Conservation (phyloP, 2,113 vertebrate species). For the Aptenodytes patagonicus region DNA sequence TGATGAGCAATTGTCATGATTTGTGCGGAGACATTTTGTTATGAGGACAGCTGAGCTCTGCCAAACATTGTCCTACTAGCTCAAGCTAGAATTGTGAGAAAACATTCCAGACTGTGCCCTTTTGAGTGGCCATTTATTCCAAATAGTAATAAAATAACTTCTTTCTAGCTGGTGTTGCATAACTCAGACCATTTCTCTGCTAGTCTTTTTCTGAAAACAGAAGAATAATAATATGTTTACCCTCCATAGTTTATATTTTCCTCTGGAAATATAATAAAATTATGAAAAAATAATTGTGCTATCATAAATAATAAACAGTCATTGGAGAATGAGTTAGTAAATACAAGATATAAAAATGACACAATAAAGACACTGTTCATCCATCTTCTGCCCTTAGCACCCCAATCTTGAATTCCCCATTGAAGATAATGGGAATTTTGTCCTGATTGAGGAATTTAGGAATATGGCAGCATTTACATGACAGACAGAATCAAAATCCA, state of each 20-base stretch:
- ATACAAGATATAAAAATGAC: not conserved
- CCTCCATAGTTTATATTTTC: not conserved
- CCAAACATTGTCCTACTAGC: slow-evolving; percentile 33
- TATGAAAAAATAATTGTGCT: not conserved
- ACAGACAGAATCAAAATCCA: not conserved
- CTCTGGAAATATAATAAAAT: not conserved
- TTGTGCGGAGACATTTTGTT: slow-evolving; percentile 21
- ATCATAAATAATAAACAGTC: not conserved
- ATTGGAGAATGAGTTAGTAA: not conserved
- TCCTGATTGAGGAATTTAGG: not conserved
- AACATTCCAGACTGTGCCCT: slow-evolving; percentile 28
- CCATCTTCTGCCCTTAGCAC: not conserved
- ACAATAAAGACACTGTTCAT: not conserved
- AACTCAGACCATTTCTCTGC: not conserved
- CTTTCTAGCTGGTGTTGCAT: not conserved
- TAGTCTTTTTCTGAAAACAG: not conserved
- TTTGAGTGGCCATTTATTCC: slow-evolving; percentile 6
- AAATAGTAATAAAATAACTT: slow-evolving; percentile 17
- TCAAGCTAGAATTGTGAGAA: slow-evolving; percentile 6
- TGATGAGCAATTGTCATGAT: not conserved
- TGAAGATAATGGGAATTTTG: not conserved
- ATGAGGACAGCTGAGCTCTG: slow-evolving; percentile 2
- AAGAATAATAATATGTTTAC: not conserved
- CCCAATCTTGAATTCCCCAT: not conserved
- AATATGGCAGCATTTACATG: not conserved